phyloP scores from a whole-genome alignment of 2,888 invertebrate genomes.

The Cephus runcator region DNA sequence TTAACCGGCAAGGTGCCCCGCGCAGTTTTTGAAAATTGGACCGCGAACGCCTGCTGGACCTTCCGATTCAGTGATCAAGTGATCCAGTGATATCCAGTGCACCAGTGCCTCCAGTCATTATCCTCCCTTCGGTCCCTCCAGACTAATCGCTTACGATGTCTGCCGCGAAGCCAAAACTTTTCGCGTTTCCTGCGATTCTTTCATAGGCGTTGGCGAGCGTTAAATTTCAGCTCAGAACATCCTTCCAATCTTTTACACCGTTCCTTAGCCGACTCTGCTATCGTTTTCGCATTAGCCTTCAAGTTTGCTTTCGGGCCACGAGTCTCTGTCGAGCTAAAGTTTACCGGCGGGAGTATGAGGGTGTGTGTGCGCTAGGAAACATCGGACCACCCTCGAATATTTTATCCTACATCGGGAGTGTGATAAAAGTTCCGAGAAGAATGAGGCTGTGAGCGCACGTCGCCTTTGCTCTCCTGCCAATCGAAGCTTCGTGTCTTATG shows the following conservation, averaged over 20 bases:
- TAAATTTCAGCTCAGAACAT: conserved; percentile 33
- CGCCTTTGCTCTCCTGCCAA: not conserved
- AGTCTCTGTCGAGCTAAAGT: conserved; percentile 17
- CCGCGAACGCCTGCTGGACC: too few species aligned
- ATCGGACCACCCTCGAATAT: conserved; percentile 44
- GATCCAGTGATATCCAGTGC: too few species aligned
- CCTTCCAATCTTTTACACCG: not conserved
- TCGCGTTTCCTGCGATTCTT: conserved; percentile 41
- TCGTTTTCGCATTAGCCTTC: conserved; percentile 51
- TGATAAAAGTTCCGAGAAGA: conserved; percentile 40
- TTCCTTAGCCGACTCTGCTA: conserved; percentile 21
- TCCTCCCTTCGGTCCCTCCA: not conserved
- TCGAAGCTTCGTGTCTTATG: conserved; percentile 1
- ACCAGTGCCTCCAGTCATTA: too few species aligned
- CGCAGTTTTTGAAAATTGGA: too few species aligned
- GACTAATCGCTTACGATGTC: not conserved
- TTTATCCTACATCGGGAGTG: conserved; percentile 48
- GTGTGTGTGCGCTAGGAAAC: not conserved
- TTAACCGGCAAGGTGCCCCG: too few species aligned
- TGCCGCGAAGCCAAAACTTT: conserved; percentile 16
- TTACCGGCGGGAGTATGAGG: conserved; percentile 11
- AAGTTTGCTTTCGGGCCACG: conserved; percentile 28
- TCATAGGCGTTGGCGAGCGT: conserved; percentile 36
- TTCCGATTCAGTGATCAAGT: too few species aligned
- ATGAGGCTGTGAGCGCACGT: conserved; percentile 5